Evolutionary conservation across 2,797 vertebrate species (phyloP), one percentile per base, ranked within the genome.

Genomic region (Poliocrania exsul): DNA sequence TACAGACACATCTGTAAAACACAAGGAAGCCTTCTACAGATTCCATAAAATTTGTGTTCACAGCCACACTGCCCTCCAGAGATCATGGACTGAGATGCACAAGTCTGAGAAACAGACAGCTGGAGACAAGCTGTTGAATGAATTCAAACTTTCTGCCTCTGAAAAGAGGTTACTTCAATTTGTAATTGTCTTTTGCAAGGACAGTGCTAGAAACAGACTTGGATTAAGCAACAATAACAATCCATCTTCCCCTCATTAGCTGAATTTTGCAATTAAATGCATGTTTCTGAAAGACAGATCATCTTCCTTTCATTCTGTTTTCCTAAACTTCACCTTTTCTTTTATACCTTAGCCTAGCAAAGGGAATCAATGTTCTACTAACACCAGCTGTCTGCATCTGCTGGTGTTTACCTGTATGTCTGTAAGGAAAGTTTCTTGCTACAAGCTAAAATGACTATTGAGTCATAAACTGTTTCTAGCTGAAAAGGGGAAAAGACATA

Each of bases 51-150:
- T 16, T 57, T 86, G 40, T 69, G 54, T 73, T 77, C 44, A 42
- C 6, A 81, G 40, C 50, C 73, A 90, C 50, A 62, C 81, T 77
- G 64, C 74, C 86, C 81, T 95, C 91, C 92, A 85, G 67, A 91
- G 74, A 94, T 66, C 40, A 47, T 1, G 4, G 37, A 56, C 64
- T 62, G 56, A 89, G 81, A 75, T 73, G 74, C 64, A 1, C 8
- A 31, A 66, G 13, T 44, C 51, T 47, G 47, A 95, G 35, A n/a
- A 88, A 74, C n/a, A 38, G 29, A 56, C 20, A 81, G 33, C 62
- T 79, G 62, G 50, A 90, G 40, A 79, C 24, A 73, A 62, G 67
- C 18, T 79, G 65, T 51, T 49, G 23, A 75, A 35, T 53, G 17
- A 83, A 86, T 77, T 84, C 47, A 66, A 71, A 66, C 20, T 42